Conservation (phyloP, 2,888 invertebrate species). For the Amorpha juglandis region DNA sequence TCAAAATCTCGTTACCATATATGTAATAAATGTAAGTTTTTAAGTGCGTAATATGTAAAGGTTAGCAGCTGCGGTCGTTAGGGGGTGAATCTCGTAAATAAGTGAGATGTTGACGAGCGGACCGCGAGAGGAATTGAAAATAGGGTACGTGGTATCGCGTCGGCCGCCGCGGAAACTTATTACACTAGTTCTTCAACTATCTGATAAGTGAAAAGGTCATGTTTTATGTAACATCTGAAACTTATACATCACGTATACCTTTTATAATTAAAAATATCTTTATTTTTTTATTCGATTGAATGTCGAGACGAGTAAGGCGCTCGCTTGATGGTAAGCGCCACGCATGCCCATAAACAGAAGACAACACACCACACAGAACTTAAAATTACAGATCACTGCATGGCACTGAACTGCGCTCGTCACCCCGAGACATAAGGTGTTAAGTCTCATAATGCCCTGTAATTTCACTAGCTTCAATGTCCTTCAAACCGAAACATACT, state of each 20-base stretch:
- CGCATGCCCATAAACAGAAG: too few species aligned
- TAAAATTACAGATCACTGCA: too few species aligned
- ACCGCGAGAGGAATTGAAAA: slow-evolving; percentile 69
- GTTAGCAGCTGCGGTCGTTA: slow-evolving; percentile 62
- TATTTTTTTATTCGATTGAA: too few species aligned
- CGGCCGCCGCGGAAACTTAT: slow-evolving; percentile 29
- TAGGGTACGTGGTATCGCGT: slow-evolving; percentile 39
- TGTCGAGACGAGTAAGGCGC: too few species aligned
- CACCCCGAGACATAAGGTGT: too few species aligned
- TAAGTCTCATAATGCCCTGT: too few species aligned
- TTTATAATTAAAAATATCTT: neutral
- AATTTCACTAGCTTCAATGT: too few species aligned
- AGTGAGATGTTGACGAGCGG: slow-evolving; percentile 77
- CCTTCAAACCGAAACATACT: too few species aligned
- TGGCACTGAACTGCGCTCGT: too few species aligned
- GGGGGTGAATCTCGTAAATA: slow-evolving; percentile 72
- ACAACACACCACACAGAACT: too few species aligned
- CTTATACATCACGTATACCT: neutral
- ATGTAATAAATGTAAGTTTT: slow-evolving; percentile 19
- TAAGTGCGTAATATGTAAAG: slow-evolving; percentile 21
- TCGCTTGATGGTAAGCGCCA: too few species aligned
- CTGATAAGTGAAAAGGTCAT: slow-evolving; percentile 15
- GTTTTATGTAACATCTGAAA: neutral
- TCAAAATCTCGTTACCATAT: neutral
- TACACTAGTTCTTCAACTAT: slow-evolving; percentile 1